These are phyloP conservation scores for Tridacna crocea DNA, from an alignment of 2,888 invertebrate species.

Conservation along the genomic window DNA sequence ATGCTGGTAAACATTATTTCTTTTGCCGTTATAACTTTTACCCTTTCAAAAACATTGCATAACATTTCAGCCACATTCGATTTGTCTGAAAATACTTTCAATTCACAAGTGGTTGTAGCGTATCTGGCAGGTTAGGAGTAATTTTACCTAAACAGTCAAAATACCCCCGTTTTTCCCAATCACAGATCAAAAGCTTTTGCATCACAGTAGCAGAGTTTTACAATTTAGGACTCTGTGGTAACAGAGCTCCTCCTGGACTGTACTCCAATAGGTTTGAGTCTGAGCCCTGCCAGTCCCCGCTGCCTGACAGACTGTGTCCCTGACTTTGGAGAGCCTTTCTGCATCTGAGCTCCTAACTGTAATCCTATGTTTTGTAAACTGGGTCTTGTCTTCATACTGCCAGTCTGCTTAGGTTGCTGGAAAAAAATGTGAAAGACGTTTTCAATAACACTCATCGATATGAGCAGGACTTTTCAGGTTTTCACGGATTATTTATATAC, in stretches of 20 bases:
- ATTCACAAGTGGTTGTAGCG: too few species aligned
- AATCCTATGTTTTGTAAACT: constrained; percentile 73
- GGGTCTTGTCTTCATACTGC: constrained; percentile 52
- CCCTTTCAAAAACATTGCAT: too few species aligned
- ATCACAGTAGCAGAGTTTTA: neutral
- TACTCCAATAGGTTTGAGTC: constrained; percentile 58
- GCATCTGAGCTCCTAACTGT: constrained; percentile 65
- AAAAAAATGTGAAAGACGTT: constrained; percentile 14
- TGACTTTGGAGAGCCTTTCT: constrained; percentile 48
- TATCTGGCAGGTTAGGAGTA: too few species aligned
- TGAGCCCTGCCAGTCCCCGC: constrained; percentile 56
- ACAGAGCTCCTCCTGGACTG: constrained; percentile 66
- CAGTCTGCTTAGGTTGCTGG: constrained; percentile 46
- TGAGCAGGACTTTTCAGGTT: neutral
- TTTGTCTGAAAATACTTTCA: too few species aligned
- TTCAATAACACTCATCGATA: neutral
- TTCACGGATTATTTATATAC: neutral
- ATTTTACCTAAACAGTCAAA: too few species aligned
- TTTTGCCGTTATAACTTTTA: too few species aligned
- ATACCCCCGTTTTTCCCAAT: too few species aligned
- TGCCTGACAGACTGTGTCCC: constrained; percentile 45
- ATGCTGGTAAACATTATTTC: too few species aligned
- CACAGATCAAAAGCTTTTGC: too few species aligned
- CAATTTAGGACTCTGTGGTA: constrained; percentile 57
- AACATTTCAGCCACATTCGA: too few species aligned